Evolutionary conservation across 1,140 invertebrate genomes (phyloP).

Genomic region (Lysiphlebus fabarum): DNA sequence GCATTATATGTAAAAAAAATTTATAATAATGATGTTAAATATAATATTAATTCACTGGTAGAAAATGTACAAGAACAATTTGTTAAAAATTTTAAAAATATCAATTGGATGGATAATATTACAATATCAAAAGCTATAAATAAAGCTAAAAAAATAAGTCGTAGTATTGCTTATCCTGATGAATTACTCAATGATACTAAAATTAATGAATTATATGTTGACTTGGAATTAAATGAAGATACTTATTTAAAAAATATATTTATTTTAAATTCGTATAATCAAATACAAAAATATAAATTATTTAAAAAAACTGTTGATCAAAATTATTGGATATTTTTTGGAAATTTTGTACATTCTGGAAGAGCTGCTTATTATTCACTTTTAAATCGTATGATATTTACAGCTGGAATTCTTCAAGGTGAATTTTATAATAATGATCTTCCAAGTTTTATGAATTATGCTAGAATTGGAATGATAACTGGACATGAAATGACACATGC

Average conservation of each 20-base stretch:
- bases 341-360: constrained; percentile 58
- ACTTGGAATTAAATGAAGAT: constrained; percentile 66
- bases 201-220: constrained; percentile 71
- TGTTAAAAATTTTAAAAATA: constrained; percentile 31
- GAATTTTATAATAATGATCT: constrained; percentile 67
- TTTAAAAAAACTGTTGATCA: constrained; percentile 74
- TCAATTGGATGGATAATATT: constrained; percentile 70
- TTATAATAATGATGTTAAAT: constrained; percentile 55
- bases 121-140: constrained; percentile 60
- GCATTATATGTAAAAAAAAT: constrained; percentile 60
- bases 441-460: constrained; percentile 74
- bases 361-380: constrained; percentile 59
- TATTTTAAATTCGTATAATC: constrained; percentile 72
- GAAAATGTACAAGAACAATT: neutral
- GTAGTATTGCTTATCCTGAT: constrained; percentile 61
- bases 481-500: constrained; percentile 60
- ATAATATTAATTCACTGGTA: constrained; percentile 40
- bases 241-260: constrained; percentile 73
- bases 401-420: constrained; percentile 74
- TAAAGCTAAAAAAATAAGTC: constrained; percentile 58
- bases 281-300: constrained; percentile 68
- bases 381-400: constrained; percentile 59
- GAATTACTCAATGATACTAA: constrained; percentile 66
- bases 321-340: constrained; percentile 59
- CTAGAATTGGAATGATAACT: constrained; percentile 70